Evolutionary conservation across 2,888 invertebrate species (phyloP).

Genomic region (Ochropleura leucogaster): DNA sequence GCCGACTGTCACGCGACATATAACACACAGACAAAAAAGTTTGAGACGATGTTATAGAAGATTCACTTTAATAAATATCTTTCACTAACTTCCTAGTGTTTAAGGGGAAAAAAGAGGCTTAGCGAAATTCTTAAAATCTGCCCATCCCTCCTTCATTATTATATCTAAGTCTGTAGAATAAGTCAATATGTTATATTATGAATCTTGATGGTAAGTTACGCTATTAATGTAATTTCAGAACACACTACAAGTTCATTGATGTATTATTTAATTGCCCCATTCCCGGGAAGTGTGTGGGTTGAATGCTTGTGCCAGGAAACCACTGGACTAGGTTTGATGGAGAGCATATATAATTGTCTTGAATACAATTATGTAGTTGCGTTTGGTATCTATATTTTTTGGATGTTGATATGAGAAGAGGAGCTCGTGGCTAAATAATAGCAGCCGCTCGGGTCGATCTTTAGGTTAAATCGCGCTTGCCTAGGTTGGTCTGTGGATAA

Average conservation of each 20-base stretch:
- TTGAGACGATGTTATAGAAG: too few relatives aligned
- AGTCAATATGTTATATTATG: neutral
- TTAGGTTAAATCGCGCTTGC: too few relatives aligned
- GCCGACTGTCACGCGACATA: too few relatives aligned
- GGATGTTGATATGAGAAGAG: too few relatives aligned
- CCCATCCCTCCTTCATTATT: too few relatives aligned
- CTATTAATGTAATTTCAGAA: slow-evolving; percentile 3
- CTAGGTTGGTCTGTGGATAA: too few relatives aligned
- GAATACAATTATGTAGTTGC: neutral
- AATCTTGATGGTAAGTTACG: neutral
- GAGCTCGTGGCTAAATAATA: too few relatives aligned
- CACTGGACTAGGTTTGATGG: slow-evolving; percentile 6
- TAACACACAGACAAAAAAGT: too few relatives aligned
- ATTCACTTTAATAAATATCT: too few relatives aligned
- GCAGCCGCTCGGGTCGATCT: too few relatives aligned
- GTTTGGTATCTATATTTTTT: neutral
- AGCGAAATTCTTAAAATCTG: too few relatives aligned
- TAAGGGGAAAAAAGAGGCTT: neutral
- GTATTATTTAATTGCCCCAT: slow-evolving; percentile 36
- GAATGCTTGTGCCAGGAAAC: slow-evolving; percentile 27
- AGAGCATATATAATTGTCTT: slow-evolving; percentile 4
- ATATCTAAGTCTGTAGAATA: neutral
- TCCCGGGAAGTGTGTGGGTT: slow-evolving; percentile 13
- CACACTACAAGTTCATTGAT: slow-evolving; percentile 33
- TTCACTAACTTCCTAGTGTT: neutral